Conservation (phyloP, 2,888 invertebrate genomes). For the Trimorus sp. region DNA sequence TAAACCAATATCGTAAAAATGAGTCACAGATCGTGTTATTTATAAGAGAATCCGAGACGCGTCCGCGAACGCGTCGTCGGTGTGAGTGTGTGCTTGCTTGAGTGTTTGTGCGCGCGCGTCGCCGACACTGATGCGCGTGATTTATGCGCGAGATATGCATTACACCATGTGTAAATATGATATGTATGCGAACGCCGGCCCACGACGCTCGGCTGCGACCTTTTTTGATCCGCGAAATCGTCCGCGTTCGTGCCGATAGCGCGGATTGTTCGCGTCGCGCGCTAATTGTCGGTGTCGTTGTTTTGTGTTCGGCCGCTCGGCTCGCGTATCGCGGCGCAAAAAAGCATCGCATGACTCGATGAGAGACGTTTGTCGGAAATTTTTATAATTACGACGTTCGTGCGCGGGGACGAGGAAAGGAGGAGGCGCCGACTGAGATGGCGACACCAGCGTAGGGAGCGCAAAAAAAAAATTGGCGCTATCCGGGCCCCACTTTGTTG, state of each 20-base stretch:
- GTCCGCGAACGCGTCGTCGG: slow-evolving; percentile 62
- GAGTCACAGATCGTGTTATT: slow-evolving; percentile 75
- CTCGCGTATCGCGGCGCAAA: slow-evolving; percentile 27
- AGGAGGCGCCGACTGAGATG: slow-evolving; percentile 52
- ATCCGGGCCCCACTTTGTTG: too few relatives aligned
- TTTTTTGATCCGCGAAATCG: slow-evolving; percentile 24
- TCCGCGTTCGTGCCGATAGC: slow-evolving; percentile 36
- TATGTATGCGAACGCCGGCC: slow-evolving; percentile 54
- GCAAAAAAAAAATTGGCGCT: slow-evolving; percentile 53
- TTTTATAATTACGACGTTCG: slow-evolving; percentile 54
- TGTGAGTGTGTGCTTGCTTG: slow-evolving; percentile 39
- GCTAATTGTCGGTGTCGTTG: slow-evolving; percentile 33
- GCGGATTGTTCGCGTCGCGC: slow-evolving; percentile 11
- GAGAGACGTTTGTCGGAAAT: slow-evolving; percentile 32
- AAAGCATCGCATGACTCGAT: slow-evolving; percentile 31
- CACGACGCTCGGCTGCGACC: slow-evolving; percentile 15
- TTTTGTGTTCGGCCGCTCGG: not conserved
- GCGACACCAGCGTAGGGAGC: slow-evolving; percentile 11
- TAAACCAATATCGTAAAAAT: too few relatives aligned
- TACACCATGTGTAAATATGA: slow-evolving; percentile 67
- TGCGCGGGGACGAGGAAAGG: slow-evolving; percentile 45
- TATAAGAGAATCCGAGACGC: slow-evolving; percentile 73
- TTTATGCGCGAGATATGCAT: slow-evolving; percentile 74
- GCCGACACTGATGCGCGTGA: slow-evolving; percentile 70
- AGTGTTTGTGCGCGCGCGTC: slow-evolving; percentile 14